A percentile compares a stretch with the other conserved stretches of the same genome.
phyloP scores from a whole-genome alignment of 2,113 vertebrate genomes.

The Astatotilapia flaviijosephi region DNA sequence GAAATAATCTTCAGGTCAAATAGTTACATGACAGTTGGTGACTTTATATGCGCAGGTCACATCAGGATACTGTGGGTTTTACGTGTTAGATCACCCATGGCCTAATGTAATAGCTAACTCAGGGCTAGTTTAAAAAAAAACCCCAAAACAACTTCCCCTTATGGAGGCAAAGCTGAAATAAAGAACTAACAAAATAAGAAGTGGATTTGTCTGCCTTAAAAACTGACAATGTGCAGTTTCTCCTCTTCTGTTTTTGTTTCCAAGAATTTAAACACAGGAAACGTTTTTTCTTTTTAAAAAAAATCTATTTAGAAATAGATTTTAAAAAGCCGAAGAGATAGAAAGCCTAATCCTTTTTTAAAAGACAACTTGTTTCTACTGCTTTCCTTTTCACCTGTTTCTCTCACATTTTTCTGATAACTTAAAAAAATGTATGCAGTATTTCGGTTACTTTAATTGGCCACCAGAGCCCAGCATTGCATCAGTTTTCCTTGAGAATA shows the following conservation, averaged over 20 bases:
- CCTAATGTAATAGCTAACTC: neutral
- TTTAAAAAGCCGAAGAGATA: neutral
- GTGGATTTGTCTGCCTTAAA: neutral
- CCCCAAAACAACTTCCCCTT: neutral
- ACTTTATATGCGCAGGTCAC: neutral
- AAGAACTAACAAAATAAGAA: neutral
- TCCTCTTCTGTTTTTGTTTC: neutral
- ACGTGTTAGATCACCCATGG: neutral
- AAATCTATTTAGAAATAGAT: neutral
- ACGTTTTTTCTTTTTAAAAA: fast-evolving
- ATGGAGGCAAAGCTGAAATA: neutral
- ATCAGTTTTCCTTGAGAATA: neutral
- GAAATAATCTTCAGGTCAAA: neutral
- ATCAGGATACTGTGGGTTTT: neutral
- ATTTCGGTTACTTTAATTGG: neutral
- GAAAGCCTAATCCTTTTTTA: neutral
- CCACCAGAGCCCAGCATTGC: slow-evolving; percentile 52
- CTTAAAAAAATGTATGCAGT: neutral
- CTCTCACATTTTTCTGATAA: neutral
- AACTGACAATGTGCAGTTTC: neutral
- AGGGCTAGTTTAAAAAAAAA: neutral
- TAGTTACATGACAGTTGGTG: neutral
- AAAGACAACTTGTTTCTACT: neutral
- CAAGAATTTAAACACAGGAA: neutral
- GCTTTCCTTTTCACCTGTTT: neutral